These are phyloP conservation scores for Sebastiscus tertius DNA, from an alignment of 2,797 vertebrate genomes.

Conservation along the genomic window DNA sequence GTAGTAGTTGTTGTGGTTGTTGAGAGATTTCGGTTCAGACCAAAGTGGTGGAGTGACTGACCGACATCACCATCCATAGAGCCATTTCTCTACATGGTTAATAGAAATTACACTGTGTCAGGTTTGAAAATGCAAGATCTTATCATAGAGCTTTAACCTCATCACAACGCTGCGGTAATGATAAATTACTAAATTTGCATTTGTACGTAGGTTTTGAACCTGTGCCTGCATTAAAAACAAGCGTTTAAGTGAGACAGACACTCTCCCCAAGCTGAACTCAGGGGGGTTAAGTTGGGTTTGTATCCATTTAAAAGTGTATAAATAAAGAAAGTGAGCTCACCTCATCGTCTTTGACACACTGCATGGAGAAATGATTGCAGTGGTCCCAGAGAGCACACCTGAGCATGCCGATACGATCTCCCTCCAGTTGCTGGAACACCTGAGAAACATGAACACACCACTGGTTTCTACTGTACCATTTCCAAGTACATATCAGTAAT, in stretches of 20 bases:
- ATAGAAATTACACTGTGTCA: neutral
- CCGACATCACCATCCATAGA: neutral
- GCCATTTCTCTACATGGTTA: neutral
- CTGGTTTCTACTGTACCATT: neutral
- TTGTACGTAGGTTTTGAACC: neutral
- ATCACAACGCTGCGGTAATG: no score
- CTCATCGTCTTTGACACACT: conserved; percentile 93
- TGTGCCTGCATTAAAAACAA: neutral
- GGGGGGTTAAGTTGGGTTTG: neutral
- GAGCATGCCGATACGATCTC: conserved; percentile 87
- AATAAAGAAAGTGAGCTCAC: conserved; percentile 62
- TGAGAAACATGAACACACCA: conserved; percentile 51
- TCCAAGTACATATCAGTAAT: neutral
- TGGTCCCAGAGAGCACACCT: conserved; percentile 92
- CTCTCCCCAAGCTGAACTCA: neutral
- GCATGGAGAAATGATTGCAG: conserved; percentile 91
- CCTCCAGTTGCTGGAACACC: conserved; percentile 93
- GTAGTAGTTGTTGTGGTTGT: no score
- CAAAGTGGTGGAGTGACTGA: neutral
- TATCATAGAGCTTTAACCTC: no score
- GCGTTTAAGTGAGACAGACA: neutral
- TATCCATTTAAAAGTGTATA: neutral
- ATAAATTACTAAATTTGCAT: neutral
- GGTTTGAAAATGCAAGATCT: neutral
- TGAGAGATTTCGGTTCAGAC: no score